A percentile compares a stretch with the other conserved stretches of the same genome.
Evolutionary conservation across 2,797 vertebrate species (phyloP).

Genomic region (Chelonia mydas): DNA sequence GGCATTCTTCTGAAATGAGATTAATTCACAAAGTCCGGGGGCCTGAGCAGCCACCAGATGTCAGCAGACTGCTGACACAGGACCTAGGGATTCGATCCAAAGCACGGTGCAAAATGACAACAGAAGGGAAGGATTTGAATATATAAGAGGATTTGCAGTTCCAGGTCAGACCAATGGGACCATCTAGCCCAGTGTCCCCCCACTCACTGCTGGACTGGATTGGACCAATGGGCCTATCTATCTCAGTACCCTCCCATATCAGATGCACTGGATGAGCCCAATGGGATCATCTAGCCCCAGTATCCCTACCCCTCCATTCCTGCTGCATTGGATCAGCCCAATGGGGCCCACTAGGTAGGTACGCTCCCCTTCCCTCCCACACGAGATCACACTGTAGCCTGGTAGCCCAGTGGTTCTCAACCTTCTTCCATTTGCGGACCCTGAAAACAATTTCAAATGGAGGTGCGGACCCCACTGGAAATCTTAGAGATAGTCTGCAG

Average conservation of each 20-base stretch:
- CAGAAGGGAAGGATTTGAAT: not conserved
- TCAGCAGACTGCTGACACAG: not conserved
- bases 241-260: too few relatives aligned
- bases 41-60: constrained; percentile 22
- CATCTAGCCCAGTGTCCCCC: not conserved
- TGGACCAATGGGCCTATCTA: not conserved
- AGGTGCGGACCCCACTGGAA: too few relatives aligned
- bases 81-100: not conserved
- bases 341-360: not conserved
- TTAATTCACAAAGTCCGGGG: not conserved
- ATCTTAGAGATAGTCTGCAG: too few relatives aligned
- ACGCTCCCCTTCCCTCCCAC: not conserved
- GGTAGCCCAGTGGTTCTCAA: not conserved
- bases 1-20: not conserved
- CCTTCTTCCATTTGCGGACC: too few relatives aligned
- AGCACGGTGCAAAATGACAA: not conserved
- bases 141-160: not conserved
- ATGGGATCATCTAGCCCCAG: not conserved
- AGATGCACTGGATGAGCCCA: not conserved
- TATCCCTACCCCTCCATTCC: not conserved
- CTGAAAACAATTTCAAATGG: too few relatives aligned
- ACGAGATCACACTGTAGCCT: not conserved
- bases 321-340: not conserved
- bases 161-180: not conserved
- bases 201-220: not conserved